Conservation (phyloP, 2,797 vertebrate species). For the Pseudochromis fuscus region DNA sequence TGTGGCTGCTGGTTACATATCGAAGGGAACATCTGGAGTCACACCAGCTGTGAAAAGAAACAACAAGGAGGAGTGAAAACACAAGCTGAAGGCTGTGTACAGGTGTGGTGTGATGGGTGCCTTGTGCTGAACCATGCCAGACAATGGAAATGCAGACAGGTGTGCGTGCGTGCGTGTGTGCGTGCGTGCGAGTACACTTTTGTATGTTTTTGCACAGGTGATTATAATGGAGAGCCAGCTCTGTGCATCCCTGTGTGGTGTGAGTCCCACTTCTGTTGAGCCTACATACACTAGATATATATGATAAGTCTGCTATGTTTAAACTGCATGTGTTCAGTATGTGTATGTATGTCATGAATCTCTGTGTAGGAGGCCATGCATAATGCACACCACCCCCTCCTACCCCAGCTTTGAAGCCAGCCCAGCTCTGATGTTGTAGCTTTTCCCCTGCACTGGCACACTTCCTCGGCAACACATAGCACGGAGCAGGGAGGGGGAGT, state of each 20-base stretch:
- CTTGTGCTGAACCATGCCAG: slow-evolving; percentile 28
- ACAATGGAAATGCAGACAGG: slow-evolving; percentile 39
- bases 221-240: too few species aligned
- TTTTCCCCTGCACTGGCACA: slow-evolving; percentile 56
- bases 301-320: slow-evolving; percentile 1
- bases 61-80: slow-evolving; percentile 10
- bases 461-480: slow-evolving; percentile 63
- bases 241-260: background rate
- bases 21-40: slow-evolving; percentile 56
- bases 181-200: background rate
- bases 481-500: slow-evolving; percentile 19
- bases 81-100: slow-evolving; percentile 34
- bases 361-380: slow-evolving; percentile 75
- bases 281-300: background rate
- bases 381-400: slow-evolving; percentile 70
- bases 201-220: slow-evolving; percentile 17
- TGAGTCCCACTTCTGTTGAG: slow-evolving; percentile 7
- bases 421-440: slow-evolving; percentile 59
- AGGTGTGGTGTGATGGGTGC: slow-evolving; percentile 34
- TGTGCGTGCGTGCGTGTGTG: slow-evolving; percentile 11
- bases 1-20: slow-evolving; percentile 20
- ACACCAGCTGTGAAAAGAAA: slow-evolving; percentile 48
- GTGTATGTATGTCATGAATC: slow-evolving; percentile 34
- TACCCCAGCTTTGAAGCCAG: slow-evolving; percentile 71
- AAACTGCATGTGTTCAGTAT: slow-evolving; percentile 8